A percentile compares a stretch with the other conserved stretches of the same genome.
Evolutionary conservation across 64 coral and sea anemone genomes (phyloP).

Genomic region (Stichodactyla mertensii): DNA sequence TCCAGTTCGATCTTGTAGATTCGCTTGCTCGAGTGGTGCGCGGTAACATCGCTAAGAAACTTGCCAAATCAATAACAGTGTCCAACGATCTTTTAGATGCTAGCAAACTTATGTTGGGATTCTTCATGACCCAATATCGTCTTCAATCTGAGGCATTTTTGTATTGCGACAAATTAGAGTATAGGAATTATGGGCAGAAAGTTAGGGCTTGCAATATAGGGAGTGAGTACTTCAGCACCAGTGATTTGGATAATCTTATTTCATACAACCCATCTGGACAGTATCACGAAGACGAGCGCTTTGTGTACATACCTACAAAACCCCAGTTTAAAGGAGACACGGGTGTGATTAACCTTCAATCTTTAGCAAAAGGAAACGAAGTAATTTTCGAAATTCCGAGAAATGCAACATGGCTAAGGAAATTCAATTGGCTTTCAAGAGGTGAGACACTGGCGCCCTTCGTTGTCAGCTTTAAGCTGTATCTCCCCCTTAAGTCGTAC

Average conservation of each 20-base stretch:
- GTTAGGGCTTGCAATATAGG: background rate
- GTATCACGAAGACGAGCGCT: slow-evolving; percentile 23
- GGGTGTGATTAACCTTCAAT: slow-evolving; percentile 42
- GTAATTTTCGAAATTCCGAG: slow-evolving; percentile 35
- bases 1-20: slow-evolving; percentile 64
- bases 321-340: slow-evolving; percentile 23
- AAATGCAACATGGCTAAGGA: slow-evolving; percentile 26
- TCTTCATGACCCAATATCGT: slow-evolving; percentile 36
- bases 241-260: background rate
- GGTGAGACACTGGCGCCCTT: slow-evolving; percentile 36
- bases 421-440: slow-evolving; percentile 39
- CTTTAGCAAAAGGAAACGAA: slow-evolving; percentile 21
- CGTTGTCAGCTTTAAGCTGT: slow-evolving; percentile 42
- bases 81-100: slow-evolving; percentile 28
- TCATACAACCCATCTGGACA: background rate
- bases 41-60: slow-evolving; percentile 38
- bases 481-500: slow-evolving; percentile 45
- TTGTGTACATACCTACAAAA: slow-evolving; percentile 37
- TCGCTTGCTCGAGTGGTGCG: slow-evolving; percentile 24
- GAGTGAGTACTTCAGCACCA: slow-evolving; percentile 1
- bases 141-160: slow-evolving; percentile 29
- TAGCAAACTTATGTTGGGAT: slow-evolving; percentile 22
- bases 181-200: slow-evolving; percentile 23
- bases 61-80: slow-evolving; percentile 9
- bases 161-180: slow-evolving; percentile 48